Evolutionary conservation across 2,797 vertebrate genomes (phyloP), one percentile per base, ranked within the genome.

Genomic region (Parambassis ranga): DNA sequence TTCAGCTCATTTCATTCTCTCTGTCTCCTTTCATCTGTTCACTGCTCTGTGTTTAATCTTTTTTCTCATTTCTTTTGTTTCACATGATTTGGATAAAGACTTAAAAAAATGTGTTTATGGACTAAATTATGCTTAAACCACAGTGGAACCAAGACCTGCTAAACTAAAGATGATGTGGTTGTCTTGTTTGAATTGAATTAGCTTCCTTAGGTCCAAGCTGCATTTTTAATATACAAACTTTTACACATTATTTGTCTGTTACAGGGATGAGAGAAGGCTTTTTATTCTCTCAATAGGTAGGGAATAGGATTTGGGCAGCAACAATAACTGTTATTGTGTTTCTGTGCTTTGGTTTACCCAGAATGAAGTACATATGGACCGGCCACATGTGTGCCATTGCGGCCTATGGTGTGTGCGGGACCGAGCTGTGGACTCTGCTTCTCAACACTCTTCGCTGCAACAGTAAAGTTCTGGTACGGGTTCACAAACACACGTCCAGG

Each of bases 281-380:
- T 26, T 22, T n/a, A n/a, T 11, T 48, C 4, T 14, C 38, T n/a
- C n/a, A n/a, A 39, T 4, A 48, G 23, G 23, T 4, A 15, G 15
- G 6, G n/a, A 32, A 3, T 35, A 22, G 43, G 5, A n/a, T n/a
- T 32, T 14, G 39, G 15, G 38, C 8, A 30, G 4, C 10, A 13
- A 24, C 9, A 2, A 15, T 1, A 6, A 39, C 52, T 49, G 37
- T 38, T 47, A 1, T 11, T 22, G 16, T 32, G 2, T 60, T 15
- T 63, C 10, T 35, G 13, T 69, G n/a, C 33, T 42, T 15, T 77
- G 2, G 76, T 32, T 11, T 2, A 30, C 4, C 78, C 90, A 98
- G 97, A 73, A 98, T 99, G 98, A 99, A 99, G 68, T 98, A 99
- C 52, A 92, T 99, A 9, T 98, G 96, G 96, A 98, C 95, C 0